Percentiles rank a stretch among this genome's conserved stretches.
These are phyloP conservation scores for Stercorarius parasiticus DNA, from an alignment of 2,113 vertebrate species.

Conservation along the genomic window DNA sequence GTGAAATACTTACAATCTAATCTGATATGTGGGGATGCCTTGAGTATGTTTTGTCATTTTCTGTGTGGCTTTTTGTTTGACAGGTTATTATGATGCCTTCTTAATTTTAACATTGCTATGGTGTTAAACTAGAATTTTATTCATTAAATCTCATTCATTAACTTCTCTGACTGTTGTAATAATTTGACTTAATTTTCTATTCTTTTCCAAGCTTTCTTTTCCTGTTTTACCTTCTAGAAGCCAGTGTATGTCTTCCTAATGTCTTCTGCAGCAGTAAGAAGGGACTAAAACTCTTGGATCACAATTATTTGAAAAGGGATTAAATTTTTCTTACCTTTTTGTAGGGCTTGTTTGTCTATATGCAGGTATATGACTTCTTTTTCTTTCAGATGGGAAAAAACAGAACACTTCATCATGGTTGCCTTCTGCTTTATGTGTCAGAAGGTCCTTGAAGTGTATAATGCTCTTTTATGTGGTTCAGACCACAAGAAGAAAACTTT, in stretches of 20 bases:
- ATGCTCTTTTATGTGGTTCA: constrained; percentile 1
- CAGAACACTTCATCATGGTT: background rate
- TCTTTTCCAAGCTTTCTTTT: background rate
- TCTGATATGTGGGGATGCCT: background rate
- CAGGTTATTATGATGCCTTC: background rate
- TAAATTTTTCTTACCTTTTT: background rate
- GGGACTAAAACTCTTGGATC: background rate
- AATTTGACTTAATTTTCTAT: background rate
- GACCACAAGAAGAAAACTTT: background rate
- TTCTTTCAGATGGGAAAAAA: background rate
- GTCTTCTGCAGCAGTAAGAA: background rate
- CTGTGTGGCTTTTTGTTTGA: background rate
- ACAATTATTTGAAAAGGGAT: background rate
- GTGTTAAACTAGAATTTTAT: background rate
- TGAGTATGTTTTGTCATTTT: background rate
- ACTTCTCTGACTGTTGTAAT: background rate
- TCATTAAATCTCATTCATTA: background rate
- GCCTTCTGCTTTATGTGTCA: background rate
- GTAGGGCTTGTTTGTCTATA: background rate
- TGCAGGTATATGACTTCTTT: background rate
- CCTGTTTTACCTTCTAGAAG: background rate
- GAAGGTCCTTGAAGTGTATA: background rate
- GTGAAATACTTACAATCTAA: background rate
- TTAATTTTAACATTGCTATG: background rate
- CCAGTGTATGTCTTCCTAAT: background rate